Evolutionary conservation across 2,888 invertebrate genomes (phyloP).

Genomic region (Ophion slaviceki): DNA sequence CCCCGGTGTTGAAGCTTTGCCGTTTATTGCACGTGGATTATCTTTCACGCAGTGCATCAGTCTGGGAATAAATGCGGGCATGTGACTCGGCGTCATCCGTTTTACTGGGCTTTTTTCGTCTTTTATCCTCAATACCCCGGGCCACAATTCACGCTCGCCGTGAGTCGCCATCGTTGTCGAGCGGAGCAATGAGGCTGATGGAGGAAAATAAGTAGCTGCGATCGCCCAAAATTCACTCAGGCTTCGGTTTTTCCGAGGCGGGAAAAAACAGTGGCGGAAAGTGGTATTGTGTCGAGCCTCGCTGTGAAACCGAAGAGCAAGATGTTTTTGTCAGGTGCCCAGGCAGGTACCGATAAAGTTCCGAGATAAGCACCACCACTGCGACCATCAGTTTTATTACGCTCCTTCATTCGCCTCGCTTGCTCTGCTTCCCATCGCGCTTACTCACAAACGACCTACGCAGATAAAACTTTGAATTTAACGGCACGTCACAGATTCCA

Average conservation of each 20-base stretch:
- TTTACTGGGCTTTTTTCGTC: not conserved
- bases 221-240: not conserved
- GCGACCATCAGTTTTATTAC: conserved; percentile 69
- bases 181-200: conserved; percentile 50
- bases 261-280: conserved; percentile 48
- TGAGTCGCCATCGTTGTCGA: conserved; percentile 14
- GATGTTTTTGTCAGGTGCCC: conserved; percentile 77
- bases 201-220: conserved; percentile 36
- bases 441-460: conserved; percentile 62
- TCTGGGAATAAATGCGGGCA: conserved; percentile 41
- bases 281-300: conserved; percentile 59
- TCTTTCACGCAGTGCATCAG: conserved; percentile 34
- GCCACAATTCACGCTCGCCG: conserved; percentile 18
- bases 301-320: conserved; percentile 64
- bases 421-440: conserved; percentile 54
- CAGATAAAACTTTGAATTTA: conserved; percentile 65
- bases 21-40: conserved; percentile 56
- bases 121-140: not conserved
- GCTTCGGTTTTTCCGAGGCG: conserved; percentile 18
- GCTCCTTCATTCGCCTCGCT: conserved; percentile 49
- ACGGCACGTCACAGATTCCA: conserved; percentile 53
- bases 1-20: conserved; percentile 28
- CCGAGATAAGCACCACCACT: conserved; percentile 77
- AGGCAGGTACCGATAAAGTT: conserved; percentile 79
- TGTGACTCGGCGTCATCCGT: conserved; percentile 4